A percentile compares a stretch with the other conserved stretches of the same genome.
Conservation (phyloP, 2,888 invertebrate genomes). For the Cylindroiulus punctatus region DNA sequence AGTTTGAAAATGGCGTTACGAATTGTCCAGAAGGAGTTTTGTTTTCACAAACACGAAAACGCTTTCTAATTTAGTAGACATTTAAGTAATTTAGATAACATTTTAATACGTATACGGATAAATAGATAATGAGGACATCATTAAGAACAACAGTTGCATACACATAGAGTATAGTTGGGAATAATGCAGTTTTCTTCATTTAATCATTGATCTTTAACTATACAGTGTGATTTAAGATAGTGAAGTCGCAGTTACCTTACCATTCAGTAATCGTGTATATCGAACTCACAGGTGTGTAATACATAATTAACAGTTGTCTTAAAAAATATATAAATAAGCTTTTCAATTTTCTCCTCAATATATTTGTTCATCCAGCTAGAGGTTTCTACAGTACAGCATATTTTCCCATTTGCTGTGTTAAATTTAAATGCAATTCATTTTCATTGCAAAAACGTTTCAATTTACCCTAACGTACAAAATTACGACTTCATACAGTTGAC, state of each 20-base stretch:
- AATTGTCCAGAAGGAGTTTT: background rate
- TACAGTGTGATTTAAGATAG: too few species aligned
- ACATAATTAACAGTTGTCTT: too few species aligned
- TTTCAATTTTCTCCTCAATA: too few species aligned
- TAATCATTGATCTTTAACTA: too few species aligned
- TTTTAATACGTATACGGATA: background rate
- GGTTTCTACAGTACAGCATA: too few species aligned
- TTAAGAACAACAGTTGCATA: background rate
- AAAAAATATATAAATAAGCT: background rate
- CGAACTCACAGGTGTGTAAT: background rate
- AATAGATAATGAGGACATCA: background rate
- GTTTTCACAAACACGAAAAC: background rate
- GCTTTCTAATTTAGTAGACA: background rate
- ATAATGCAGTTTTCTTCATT: too few species aligned
- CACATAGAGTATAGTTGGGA: background rate
- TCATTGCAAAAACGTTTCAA: background rate
- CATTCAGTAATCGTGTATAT: too few species aligned
- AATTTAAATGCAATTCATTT: background rate
- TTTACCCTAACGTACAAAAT: background rate
- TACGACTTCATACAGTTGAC: background rate
- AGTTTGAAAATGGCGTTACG: background rate
- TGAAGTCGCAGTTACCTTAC: too few species aligned
- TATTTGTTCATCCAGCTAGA: too few species aligned
- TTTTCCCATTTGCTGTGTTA: too few species aligned
- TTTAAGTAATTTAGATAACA: slow-evolving; percentile 31